Evolutionary conservation across 2,113 vertebrate genomes (phyloP), one percentile per base, ranked within the genome.

Genomic region (Prochilodus magdalenae): DNA sequence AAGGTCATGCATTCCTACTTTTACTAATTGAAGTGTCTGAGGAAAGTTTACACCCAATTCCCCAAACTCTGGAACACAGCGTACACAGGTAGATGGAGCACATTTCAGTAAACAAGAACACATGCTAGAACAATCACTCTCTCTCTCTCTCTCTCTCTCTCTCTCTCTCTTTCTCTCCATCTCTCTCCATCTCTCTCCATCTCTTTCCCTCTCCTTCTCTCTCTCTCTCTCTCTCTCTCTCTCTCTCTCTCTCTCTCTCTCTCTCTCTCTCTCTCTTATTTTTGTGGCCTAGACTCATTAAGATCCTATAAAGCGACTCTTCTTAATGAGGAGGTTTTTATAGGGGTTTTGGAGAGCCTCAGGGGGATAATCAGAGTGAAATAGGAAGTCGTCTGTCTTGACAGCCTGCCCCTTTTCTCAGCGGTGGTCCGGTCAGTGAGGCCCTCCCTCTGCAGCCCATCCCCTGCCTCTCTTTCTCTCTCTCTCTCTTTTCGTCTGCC

Each of bases 371-470:
- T 93, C 91, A 92, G 90, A 92, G 90, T 90, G 90, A 90, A 94
- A 93, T 96, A 96, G 96, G 96, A 98, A 97, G 97, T 96, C 93
- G 94, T 97, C 96, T 96, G 95, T 96, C 95, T 96, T 96, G 95
- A 96, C 96, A 94, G 95, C 92, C 93, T 92, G 93, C 90, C 77
- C 89, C 92, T 92, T 95, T 89, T 90, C 94, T 96, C 95, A 94
- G 95, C 91, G 95, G 96, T 96, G 96, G 96, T 96, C 95, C 90
- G 86, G 89, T 92, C 91, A 95, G 93, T 92, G 91, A 93, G 83
- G 79, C 73, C 84, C 79, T 55, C 75, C 51, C 22, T 77, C 82
- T 74, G 51, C 77, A 76, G 59, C 62, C 73, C 71, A 93, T 94
- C 93, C n/a, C 40, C 29, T 78, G 20, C 24, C 85, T 75, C 81